Evolutionary conservation across 1,140 invertebrate species (phyloP).

Genomic region (Oscheius sp.): DNA sequence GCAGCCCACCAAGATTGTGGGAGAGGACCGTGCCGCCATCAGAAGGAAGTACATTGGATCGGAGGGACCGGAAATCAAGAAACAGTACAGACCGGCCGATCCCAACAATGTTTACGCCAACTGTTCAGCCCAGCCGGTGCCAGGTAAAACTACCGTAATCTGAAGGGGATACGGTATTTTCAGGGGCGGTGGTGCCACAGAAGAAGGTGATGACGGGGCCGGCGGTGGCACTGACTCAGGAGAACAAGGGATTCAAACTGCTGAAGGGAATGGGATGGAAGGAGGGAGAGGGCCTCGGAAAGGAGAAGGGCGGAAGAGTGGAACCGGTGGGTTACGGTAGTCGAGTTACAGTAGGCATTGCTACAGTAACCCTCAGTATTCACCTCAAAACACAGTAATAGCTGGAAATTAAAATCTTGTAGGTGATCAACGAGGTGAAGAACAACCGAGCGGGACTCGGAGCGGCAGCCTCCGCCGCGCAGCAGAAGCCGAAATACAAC

Average conservation of each 20-base stretch:
- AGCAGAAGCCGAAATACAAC: slow-evolving; percentile 8
- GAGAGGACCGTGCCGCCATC: not conserved
- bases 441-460: slow-evolving; percentile 32
- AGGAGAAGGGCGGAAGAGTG: slow-evolving; percentile 75
- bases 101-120: not conserved
- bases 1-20: not conserved
- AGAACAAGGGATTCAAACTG: slow-evolving; percentile 67
- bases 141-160: not conserved
- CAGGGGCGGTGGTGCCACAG: not conserved
- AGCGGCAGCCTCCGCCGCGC: not conserved
- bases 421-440: slow-evolving; percentile 19
- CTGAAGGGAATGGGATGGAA: slow-evolving; percentile 98
- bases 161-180: too few relatives aligned
- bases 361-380: not conserved
- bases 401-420: slow-evolving; percentile 2
- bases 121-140: not conserved
- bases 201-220: not conserved
- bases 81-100: not conserved
- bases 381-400: not conserved
- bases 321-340: slow-evolving; percentile 36
- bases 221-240: not conserved
- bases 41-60: not conserved
- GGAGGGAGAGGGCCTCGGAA: slow-evolving; percentile 87
- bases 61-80: not conserved
- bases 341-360: too few relatives aligned